These are phyloP conservation scores for Apotomis turbidana DNA, from an alignment of 2,888 invertebrate genomes.

Conservation along the genomic window DNA sequence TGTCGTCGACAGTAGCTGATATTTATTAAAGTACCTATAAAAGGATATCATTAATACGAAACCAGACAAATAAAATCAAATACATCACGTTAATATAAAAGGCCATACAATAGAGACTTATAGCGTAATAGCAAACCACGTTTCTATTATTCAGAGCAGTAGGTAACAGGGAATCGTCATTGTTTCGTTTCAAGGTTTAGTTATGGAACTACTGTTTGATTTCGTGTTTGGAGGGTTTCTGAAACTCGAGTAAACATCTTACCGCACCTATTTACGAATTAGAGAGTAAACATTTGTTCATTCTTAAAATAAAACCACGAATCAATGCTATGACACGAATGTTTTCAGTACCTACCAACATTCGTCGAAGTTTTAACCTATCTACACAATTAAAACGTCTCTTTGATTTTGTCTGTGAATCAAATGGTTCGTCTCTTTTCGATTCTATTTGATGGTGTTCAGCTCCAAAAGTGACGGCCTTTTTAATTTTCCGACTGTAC, in stretches of 20 bases:
- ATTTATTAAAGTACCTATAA: slow-evolving; percentile 3
- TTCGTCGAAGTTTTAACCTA: too few species aligned
- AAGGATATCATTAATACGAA: slow-evolving; percentile 13
- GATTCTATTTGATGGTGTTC: too few species aligned
- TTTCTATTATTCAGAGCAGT: slow-evolving; percentile 27
- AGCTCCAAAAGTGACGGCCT: too few species aligned
- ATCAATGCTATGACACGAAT: neutral
- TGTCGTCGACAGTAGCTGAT: neutral
- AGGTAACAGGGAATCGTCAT: neutral
- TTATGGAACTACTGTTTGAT: slow-evolving; percentile 26
- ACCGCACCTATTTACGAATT: slow-evolving; percentile 11
- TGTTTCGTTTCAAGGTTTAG: slow-evolving; percentile 26
- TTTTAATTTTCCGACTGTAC: too few species aligned
- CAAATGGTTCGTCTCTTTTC: too few species aligned
- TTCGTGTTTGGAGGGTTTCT: slow-evolving; percentile 13
- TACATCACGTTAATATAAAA: slow-evolving; percentile 31
- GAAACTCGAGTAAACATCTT: slow-evolving; percentile 21
- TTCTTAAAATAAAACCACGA: neutral
- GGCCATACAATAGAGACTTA: slow-evolving; percentile 21
- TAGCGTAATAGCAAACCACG: slow-evolving; percentile 14
- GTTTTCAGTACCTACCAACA: neutral
- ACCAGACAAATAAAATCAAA: slow-evolving; percentile 34
- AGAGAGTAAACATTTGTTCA: neutral
- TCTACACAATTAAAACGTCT: too few species aligned
- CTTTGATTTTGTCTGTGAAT: too few species aligned